These are phyloP conservation scores for Agonopterix arenella DNA, from an alignment of 2,888 invertebrate genomes.

Conservation along the genomic window DNA sequence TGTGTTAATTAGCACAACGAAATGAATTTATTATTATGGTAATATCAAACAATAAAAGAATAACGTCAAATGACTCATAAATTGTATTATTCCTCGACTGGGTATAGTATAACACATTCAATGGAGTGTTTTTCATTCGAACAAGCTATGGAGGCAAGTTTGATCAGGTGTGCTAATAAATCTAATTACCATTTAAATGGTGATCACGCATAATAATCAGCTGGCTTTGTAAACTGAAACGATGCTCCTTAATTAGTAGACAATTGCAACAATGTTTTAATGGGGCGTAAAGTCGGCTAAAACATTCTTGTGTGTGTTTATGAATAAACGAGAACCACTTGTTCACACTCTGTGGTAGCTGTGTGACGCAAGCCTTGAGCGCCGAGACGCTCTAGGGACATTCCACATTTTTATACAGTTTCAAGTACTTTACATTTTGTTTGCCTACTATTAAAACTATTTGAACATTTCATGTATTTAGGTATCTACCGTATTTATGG, in stretches of 20 bases:
- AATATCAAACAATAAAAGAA: too few species aligned
- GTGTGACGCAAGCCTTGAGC: constrained; percentile 35
- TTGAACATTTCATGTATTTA: too few species aligned
- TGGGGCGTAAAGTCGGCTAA: constrained; percentile 49
- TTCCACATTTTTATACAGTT: too few species aligned
- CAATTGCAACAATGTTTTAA: constrained; percentile 55
- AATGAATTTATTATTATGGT: too few species aligned
- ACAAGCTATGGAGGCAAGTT: constrained; percentile 31
- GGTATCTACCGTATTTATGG: too few species aligned
- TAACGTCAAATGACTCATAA: too few species aligned
- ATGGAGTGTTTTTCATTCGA: constrained; percentile 23
- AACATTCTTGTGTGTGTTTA: constrained; percentile 34
- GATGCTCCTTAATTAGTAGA: constrained; percentile 65
- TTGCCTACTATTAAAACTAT: too few species aligned
- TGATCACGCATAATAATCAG: constrained; percentile 74
- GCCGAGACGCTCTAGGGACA: not conserved
- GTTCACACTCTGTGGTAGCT: constrained; percentile 37
- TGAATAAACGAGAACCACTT: constrained; percentile 43
- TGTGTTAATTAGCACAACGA: too few species aligned
- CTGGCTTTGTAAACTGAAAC: constrained; percentile 57
- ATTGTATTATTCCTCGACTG: too few species aligned
- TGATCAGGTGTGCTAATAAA: constrained; percentile 66
- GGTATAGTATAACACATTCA: too few species aligned
- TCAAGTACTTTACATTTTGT: too few species aligned
- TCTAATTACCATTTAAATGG: constrained; percentile 75